Base-by-base conservation (phyloP, 2,888 invertebrate species). In the Allolobophora icterica region DNA sequence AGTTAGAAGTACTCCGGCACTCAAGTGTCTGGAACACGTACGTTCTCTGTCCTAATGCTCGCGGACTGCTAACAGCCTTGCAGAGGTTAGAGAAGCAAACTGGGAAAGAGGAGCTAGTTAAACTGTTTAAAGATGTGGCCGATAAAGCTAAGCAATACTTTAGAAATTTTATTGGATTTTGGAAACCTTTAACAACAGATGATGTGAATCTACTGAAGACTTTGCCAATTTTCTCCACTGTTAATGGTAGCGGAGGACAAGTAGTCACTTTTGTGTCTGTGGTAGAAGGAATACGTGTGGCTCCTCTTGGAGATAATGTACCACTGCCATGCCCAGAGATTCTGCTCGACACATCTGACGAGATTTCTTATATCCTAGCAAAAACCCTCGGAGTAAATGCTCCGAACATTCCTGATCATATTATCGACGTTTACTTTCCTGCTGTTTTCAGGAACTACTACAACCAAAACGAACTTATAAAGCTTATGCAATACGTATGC, bases 181-280 rank as follows among this genome's bases (percentile, higher is more conserved):
- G 35, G 34, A 34, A 34, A 83, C 33, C 38, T 38, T 8, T 71
- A n/a, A 35, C 24, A 38, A 13, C 89, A 6, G 38, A 35, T 4
- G 71, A 91, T 17, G 52, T 52, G 15, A 42, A 71, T 13, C 21
- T 91, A 17, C n/a, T 91, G 35, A 89, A 34, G 35, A 6, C 35
- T 15, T 89, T 89, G 30, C 89, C 42, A 45, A 91, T 89, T 83
- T 91, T 91, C n/a, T 24, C 40, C 17, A 89, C 91, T 33, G 84
- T 91, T 19, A 58, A 38, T 34, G 89, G 71, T 19, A 89, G 83
- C 58, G 84, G 35, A 24, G 38, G 35, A 33, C 33, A 42, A 35
- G 89, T n/a, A 45, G 35, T 19, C 11, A 19, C 34, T 19, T 89
- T 89, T 30, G 52, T 91, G 33, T 87, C 89, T 87, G 30, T 89